Percentiles rank a stretch among this genome's conserved stretches.
phyloP scores from a whole-genome alignment of 2,888 invertebrate genomes.

The Magallana nippona region DNA sequence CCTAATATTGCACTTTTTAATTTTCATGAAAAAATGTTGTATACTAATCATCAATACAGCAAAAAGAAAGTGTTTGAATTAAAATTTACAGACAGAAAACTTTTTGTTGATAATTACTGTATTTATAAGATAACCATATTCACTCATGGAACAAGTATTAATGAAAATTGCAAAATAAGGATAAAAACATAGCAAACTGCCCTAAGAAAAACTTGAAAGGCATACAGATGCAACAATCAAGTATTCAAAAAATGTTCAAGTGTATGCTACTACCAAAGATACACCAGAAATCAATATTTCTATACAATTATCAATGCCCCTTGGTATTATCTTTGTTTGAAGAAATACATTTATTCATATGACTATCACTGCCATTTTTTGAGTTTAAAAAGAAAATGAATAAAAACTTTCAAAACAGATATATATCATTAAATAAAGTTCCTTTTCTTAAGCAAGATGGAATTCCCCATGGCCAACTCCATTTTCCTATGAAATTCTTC shows the following conservation, averaged over 20 bases:
- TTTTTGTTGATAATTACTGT: background rate
- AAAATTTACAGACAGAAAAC: background rate
- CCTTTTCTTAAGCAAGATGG: constrained; percentile 9
- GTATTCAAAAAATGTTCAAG: background rate
- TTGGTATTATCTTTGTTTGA: background rate
- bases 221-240: constrained; percentile 19
- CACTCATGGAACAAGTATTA: background rate
- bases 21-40: constrained; percentile 6
- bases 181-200: background rate
- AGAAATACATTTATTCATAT: background rate
- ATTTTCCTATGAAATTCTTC: background rate
- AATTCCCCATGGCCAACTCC: background rate
- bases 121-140: background rate
- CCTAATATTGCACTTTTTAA: background rate
- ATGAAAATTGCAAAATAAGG: constrained; percentile 9
- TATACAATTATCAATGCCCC: background rate
- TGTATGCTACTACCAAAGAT: constrained; percentile 1
- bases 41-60: background rate
- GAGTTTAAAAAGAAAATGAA: background rate
- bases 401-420: background rate
- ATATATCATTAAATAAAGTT: background rate
- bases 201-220: background rate
- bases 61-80: background rate
- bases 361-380: constrained; percentile 11
- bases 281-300: background rate